These are phyloP conservation scores for Ptilodon capucinus DNA, from an alignment of 2,888 invertebrate genomes.

Conservation along the genomic window DNA sequence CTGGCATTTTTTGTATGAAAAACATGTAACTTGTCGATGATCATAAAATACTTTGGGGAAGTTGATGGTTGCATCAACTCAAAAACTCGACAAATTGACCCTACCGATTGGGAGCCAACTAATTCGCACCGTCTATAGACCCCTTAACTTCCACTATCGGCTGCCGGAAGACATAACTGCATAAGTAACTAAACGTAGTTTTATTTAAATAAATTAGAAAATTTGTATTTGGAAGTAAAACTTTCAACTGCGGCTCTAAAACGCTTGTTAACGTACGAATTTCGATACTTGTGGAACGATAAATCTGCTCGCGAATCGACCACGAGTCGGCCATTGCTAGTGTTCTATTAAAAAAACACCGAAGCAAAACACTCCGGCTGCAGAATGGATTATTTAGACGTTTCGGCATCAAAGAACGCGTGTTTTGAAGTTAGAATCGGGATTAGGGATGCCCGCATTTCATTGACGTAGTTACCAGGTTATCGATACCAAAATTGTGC, in stretches of 20 bases:
- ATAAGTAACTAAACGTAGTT: background rate
- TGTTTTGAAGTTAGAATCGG: slow-evolving; percentile 17
- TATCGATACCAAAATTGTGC: too few relatives aligned
- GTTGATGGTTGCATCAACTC: too few relatives aligned
- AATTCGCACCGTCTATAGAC: too few relatives aligned
- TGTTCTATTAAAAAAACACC: slow-evolving; percentile 66
- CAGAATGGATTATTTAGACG: slow-evolving; percentile 46
- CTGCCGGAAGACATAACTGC: too few relatives aligned
- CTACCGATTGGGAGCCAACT: too few relatives aligned
- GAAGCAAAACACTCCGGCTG: slow-evolving; percentile 58
- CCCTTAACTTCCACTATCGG: background rate
- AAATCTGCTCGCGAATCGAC: slow-evolving; percentile 75
- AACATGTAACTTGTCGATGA: too few relatives aligned
- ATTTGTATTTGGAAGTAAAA: slow-evolving; percentile 53
- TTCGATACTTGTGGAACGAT: slow-evolving; percentile 63
- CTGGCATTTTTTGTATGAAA: too few relatives aligned
- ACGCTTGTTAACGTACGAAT: slow-evolving; percentile 64
- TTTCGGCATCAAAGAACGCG: slow-evolving; percentile 38
- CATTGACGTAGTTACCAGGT: background rate
- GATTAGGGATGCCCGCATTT: background rate
- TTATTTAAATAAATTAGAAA: slow-evolving; percentile 3
- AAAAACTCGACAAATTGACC: too few relatives aligned
- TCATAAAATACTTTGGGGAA: too few relatives aligned
- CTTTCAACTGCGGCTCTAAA: slow-evolving; percentile 74
- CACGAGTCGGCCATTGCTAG: slow-evolving; percentile 63